These are phyloP conservation scores for Brachypalpus laphriformis DNA, from an alignment of 2,888 invertebrate genomes.

Conservation along the genomic window DNA sequence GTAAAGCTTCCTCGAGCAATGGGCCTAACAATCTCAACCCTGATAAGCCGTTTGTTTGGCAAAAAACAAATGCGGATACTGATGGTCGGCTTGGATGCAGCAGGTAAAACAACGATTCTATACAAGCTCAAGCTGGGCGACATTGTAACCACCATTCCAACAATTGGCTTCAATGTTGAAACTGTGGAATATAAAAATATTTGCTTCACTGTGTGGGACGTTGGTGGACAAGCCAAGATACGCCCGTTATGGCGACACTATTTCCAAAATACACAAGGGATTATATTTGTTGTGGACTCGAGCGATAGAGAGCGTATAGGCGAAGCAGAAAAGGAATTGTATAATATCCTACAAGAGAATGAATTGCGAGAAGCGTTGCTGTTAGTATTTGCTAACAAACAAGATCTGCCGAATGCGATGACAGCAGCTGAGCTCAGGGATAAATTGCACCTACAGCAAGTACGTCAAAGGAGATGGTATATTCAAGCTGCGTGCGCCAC, in stretches of 20 bases:
- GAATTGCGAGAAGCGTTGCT: constrained; percentile 71
- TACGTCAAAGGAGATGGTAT: constrained; percentile 67
- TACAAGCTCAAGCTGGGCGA: constrained; percentile 75
- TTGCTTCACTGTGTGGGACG: constrained; percentile 76
- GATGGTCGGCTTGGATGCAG: constrained; percentile 76
- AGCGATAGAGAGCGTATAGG: constrained; percentile 72
- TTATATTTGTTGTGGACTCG: constrained; percentile 75
- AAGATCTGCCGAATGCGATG: constrained; percentile 75
- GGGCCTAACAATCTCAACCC: constrained; percentile 73
- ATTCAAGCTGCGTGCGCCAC: constrained; percentile 74
- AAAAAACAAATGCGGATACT: constrained; percentile 74
- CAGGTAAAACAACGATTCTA: constrained; percentile 76
- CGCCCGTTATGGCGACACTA: constrained; percentile 76
- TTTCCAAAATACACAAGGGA: constrained; percentile 74
- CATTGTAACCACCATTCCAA: constrained; percentile 75
- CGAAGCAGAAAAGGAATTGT: constrained; percentile 70
- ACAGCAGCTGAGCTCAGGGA: constrained; percentile 69
- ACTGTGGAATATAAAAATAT: constrained; percentile 75
- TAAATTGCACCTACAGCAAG: constrained; percentile 59
- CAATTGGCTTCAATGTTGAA: constrained; percentile 76
- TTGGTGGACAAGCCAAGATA: constrained; percentile 76
- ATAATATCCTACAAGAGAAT: constrained; percentile 62
- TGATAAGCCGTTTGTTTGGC: constrained; percentile 70
- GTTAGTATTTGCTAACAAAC: constrained; percentile 75
- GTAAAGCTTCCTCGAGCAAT: constrained; percentile 22